Conservation (phyloP, 2,113 vertebrate genomes). For the Marmota monax region DNA sequence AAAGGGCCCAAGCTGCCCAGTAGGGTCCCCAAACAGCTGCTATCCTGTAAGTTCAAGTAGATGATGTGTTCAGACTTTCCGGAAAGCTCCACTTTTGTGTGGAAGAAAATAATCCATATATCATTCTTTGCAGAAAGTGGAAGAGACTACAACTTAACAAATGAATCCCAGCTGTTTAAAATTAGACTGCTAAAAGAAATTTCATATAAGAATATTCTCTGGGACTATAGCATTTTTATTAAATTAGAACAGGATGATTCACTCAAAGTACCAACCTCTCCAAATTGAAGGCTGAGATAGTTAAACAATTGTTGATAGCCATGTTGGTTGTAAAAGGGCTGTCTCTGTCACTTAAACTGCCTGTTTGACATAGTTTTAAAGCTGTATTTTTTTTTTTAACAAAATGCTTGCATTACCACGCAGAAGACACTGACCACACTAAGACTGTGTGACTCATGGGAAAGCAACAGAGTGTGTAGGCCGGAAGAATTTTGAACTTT, state of each 20-base stretch:
- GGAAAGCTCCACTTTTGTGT: background rate
- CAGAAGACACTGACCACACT: background rate
- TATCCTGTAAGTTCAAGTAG: background rate
- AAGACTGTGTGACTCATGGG: background rate
- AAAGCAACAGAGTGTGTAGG: background rate
- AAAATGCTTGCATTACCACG: background rate
- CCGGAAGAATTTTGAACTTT: background rate
- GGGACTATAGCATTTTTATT: slow-evolving; percentile 17
- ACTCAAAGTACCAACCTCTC: background rate
- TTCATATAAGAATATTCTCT: background rate
- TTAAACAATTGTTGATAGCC: background rate
- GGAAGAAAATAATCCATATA: background rate
- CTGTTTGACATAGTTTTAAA: background rate
- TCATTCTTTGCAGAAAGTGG: slow-evolving; percentile 11
- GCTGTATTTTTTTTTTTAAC: background rate
- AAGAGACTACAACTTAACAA: slow-evolving; percentile 48
- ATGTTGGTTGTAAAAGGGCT: background rate
- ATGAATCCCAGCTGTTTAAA: slow-evolving; percentile 60
- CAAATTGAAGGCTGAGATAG: background rate
- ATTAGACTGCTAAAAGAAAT: slow-evolving; percentile 20
- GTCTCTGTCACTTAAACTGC: background rate
- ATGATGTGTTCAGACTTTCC: background rate
- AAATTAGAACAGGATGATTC: background rate
- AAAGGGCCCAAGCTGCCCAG: background rate
- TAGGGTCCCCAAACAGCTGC: background rate